Evolutionary conservation across 1,140 invertebrate genomes (phyloP).

Genomic region (Pogonognathellus flavescens): DNA sequence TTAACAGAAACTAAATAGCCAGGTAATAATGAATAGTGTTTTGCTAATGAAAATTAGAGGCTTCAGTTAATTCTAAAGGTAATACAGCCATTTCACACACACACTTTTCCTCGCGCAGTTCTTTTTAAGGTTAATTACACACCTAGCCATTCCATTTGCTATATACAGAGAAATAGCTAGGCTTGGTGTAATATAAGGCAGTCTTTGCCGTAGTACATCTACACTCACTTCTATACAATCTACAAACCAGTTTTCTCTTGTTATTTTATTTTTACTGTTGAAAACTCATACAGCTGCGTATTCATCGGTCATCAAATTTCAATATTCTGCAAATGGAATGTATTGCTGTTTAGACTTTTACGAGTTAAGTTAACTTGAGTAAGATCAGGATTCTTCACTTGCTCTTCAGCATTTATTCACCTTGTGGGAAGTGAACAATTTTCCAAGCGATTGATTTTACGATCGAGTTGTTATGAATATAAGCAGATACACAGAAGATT

Average conservation of each 20-base stretch:
- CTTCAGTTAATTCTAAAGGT: no score
- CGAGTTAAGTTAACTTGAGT: not conserved
- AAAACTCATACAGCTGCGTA: not conserved
- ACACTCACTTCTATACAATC: not conserved
- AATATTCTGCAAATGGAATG: no score
- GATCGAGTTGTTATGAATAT: not conserved
- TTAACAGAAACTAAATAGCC: no score
- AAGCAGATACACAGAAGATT: not conserved
- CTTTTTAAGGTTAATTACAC: not conserved
- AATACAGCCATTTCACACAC: no score
- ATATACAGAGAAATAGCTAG: no score
- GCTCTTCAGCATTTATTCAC: not conserved
- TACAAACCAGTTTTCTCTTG: slow-evolving; percentile 12
- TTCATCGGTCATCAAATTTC: no score
- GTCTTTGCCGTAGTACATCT: not conserved
- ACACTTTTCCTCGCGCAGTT: not conserved
- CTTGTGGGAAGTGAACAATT: not conserved
- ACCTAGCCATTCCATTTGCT: no score
- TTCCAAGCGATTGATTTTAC: not conserved
- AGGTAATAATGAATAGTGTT: no score
- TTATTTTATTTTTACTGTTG: not conserved
- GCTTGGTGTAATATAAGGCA: not conserved
- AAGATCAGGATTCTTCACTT: not conserved
- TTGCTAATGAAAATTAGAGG: no score
- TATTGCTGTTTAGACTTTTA: not conserved